Percentiles rank a stretch among this genome's conserved stretches.
phyloP scores from a whole-genome alignment of 2,888 invertebrate genomes.

The Sepiola atlantica region DNA sequence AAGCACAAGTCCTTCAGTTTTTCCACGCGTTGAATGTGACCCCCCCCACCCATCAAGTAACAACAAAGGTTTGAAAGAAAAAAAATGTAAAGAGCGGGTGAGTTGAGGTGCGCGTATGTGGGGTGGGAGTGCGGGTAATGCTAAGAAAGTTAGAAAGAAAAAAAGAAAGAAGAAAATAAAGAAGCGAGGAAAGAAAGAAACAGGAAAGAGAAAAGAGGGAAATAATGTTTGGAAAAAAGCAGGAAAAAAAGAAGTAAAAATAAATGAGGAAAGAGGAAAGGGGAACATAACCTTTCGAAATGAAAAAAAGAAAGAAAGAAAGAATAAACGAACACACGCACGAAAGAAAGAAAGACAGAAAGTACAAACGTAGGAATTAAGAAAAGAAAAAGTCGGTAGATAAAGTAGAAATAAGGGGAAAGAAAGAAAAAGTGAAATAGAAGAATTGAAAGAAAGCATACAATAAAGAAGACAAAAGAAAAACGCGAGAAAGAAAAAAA shows the following conservation, averaged over 20 bases:
- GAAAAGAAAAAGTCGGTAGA: not conserved
- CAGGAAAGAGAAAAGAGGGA: not conserved
- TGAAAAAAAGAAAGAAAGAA: not conserved
- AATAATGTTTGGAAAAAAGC: not conserved
- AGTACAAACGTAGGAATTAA: not conserved
- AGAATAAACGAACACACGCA: no score
- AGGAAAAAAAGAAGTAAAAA: not conserved
- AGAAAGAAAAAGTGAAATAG: not conserved
- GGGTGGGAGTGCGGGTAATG: not conserved
- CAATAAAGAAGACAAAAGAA: not conserved
- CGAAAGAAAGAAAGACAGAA: not conserved
- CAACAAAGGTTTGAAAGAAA: not conserved
- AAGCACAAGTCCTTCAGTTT: not conserved
- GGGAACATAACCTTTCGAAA: not conserved
- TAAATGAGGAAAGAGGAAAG: not conserved
- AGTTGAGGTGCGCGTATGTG: not conserved
- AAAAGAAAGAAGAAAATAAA: not conserved
- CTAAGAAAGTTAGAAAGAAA: not conserved
- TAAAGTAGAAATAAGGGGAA: not conserved
- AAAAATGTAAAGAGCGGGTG: not conserved
- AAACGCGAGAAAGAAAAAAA: not conserved
- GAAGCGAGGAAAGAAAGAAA: not conserved
- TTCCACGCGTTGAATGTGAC: not conserved
- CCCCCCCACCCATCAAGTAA: not conserved
- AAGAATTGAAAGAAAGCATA: not conserved